Evolutionary conservation across 1,140 invertebrate genomes (phyloP), one percentile per base, ranked within the genome.

Genomic region (Aphaenogaster floridana): DNA sequence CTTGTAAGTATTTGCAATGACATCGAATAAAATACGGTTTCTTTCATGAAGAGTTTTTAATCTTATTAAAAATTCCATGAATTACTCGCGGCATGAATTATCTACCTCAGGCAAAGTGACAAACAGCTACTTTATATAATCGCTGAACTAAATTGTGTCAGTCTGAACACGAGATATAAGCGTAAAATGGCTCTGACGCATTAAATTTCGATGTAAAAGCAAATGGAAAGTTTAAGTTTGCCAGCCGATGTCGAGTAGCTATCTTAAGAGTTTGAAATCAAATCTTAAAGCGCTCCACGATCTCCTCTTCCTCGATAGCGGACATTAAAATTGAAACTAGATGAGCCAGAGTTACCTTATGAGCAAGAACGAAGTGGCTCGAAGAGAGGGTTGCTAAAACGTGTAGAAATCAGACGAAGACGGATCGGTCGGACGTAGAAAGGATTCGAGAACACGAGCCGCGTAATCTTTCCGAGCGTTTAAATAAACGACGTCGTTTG

Each of bases 401-500:
- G n/a, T 45, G 80, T 36, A 34, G 36, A 66, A 59, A 71, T 57
- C 69, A 9, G 85, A 83, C 77, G 85, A 83, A 76, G 89, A 90
- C 15, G 36, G 34, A 90, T 90, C 6, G 13, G 59, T 63, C 3
- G 45, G n/a, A 42, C 52, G n/a, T 21, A 63, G 66, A 9, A 54
- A 63, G 61, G 63, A 74, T 80, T 72, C 59, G 45, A 81, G 69
- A 50, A 86, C 63, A 78, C 77, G 66, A 68, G 78, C 50, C 42
- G 39, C 36, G 87, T 88, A 91, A 91, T 91, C 88, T 87, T 77
- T 64, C 48, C 39, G 45, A 50, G 52, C 77, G 61, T 61, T 89
- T 88, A 89, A 88, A 88, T 81, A 89, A 91, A 91, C 61, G 86
- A 91, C 81, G 77, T 91, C 90, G 77, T 91, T 91, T 91, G 90